These are phyloP conservation scores for Spodoptera littoralis DNA, from an alignment of 2,888 invertebrate species.

Conservation along the genomic window DNA sequence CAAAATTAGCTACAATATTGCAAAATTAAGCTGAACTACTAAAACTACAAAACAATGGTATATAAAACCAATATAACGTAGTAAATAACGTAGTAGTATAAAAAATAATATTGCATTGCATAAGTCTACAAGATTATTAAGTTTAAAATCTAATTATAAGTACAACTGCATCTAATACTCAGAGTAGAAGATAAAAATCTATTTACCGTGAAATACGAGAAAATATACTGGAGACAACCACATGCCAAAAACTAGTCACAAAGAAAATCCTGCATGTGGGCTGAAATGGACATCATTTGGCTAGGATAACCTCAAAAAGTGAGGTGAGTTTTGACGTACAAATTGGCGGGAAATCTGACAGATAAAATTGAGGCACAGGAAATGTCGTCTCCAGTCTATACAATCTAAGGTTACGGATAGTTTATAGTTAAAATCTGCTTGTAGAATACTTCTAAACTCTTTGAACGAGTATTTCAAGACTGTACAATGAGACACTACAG, in stretches of 20 bases:
- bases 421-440: slow-evolving; percentile 31
- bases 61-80: too few relatives aligned
- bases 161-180: slow-evolving; percentile 39
- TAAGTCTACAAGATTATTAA: neutral
- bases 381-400: slow-evolving; percentile 25
- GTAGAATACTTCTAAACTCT: slow-evolving; percentile 31
- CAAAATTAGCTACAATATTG: slow-evolving; percentile 22
- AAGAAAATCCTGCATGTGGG: neutral
- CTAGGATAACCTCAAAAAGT: too few relatives aligned
- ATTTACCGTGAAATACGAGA: slow-evolving; percentile 14
- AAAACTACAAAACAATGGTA: slow-evolving; percentile 27
- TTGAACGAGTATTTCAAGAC: slow-evolving; percentile 30
- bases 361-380: neutral
- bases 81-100: too few relatives aligned
- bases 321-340: too few relatives aligned
- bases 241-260: neutral
- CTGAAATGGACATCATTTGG: neutral
- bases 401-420: slow-evolving; percentile 14
- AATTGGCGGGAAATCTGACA: neutral
- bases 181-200: slow-evolving; percentile 35
- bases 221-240: slow-evolving; percentile 30
- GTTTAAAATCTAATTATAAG: neutral
- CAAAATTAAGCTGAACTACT: slow-evolving; percentile 26
- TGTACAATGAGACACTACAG: slow-evolving; percentile 58
- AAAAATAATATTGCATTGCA: slow-evolving; percentile 7